These are phyloP conservation scores for Ophion obscuratus DNA, from an alignment of 2,888 invertebrate species.

Conservation along the genomic window DNA sequence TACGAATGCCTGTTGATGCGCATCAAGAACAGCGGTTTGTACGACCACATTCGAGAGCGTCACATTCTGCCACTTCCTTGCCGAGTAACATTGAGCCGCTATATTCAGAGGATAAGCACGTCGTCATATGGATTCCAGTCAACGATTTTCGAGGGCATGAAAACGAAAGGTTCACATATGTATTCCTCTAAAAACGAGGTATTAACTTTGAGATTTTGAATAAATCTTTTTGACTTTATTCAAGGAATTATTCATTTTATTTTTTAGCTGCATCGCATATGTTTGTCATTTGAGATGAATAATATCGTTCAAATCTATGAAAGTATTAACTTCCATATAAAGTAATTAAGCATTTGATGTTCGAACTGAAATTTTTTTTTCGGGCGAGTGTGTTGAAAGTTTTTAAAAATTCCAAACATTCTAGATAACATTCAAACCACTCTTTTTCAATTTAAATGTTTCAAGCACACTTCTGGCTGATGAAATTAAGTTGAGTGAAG, in stretches of 20 bases:
- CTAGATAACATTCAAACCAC: not conserved
- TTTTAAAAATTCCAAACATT: too few relatives aligned
- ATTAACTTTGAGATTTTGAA: not conserved
- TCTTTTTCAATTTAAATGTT: too few relatives aligned
- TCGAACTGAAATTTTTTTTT: not conserved
- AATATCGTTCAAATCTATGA: too few relatives aligned
- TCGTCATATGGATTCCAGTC: constrained; percentile 12
- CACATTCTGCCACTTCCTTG: constrained; percentile 21
- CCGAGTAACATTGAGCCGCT: not conserved
- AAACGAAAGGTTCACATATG: constrained; percentile 14
- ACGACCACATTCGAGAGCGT: constrained; percentile 17
- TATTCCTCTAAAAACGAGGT: constrained; percentile 9
- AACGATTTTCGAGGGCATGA: constrained; percentile 7
- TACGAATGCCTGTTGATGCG: constrained; percentile 28
- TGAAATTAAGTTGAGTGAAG: constrained; percentile 22
- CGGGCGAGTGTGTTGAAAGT: not conserved
- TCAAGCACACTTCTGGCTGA: not conserved
- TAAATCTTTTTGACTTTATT: too few relatives aligned
- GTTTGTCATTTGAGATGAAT: too few relatives aligned
- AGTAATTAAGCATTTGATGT: too few relatives aligned
- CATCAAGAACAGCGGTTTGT: constrained; percentile 12
- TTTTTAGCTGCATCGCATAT: too few relatives aligned
- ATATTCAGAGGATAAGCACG: constrained; percentile 7
- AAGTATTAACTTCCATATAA: too few relatives aligned
- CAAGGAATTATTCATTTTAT: too few relatives aligned